Evolutionary conservation across 2,888 invertebrate genomes (phyloP).

Genomic region (Pyralis farinalis): DNA sequence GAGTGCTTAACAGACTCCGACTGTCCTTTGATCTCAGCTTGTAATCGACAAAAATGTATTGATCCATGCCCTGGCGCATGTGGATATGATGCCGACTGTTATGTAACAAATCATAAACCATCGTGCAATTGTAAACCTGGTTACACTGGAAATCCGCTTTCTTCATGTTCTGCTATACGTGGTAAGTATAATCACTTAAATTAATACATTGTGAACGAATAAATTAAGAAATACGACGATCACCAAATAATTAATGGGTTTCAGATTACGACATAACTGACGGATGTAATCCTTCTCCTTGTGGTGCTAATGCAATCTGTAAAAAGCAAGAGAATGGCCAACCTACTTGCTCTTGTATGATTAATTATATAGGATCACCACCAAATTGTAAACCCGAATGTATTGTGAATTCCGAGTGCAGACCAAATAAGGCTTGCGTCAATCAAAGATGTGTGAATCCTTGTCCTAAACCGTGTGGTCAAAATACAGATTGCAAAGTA

Average conservation of each 20-base stretch:
- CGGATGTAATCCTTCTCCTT: constrained; percentile 88
- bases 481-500: constrained; percentile 84
- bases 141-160: constrained; percentile 85
- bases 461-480: constrained; percentile 85
- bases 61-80: constrained; percentile 87
- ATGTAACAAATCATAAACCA: constrained; percentile 84
- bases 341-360: constrained; percentile 86
- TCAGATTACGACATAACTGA: constrained; percentile 62
- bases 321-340: constrained; percentile 85
- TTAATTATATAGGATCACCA: constrained; percentile 84
- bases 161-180: constrained; percentile 56
- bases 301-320: constrained; percentile 87
- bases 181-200: constrained; percentile 44
- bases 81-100: constrained; percentile 84
- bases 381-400: constrained; percentile 85
- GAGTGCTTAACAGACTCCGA: constrained; percentile 85
- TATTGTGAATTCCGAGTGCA: constrained; percentile 84
- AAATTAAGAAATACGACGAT: not conserved
- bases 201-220: too few relatives aligned
- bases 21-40: constrained; percentile 83
- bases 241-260: constrained; percentile 21
- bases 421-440: constrained; percentile 83
- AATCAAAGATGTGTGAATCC: constrained; percentile 86
- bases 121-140: constrained; percentile 82
- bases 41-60: constrained; percentile 83